Base-by-base conservation (phyloP, 2,888 invertebrate genomes). In the Drosophila ustulata region DNA sequence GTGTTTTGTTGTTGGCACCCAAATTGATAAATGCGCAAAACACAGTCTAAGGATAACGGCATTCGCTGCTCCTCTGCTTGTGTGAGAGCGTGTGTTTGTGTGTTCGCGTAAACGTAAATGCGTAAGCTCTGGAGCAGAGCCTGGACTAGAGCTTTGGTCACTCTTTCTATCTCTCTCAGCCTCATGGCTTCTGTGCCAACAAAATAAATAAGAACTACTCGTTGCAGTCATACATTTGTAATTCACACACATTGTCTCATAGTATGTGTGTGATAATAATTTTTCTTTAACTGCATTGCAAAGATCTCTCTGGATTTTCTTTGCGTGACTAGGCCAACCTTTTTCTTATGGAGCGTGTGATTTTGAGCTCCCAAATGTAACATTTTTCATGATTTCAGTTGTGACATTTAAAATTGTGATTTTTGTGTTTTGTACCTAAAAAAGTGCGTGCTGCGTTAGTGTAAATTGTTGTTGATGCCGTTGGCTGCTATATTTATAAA, bases 51-150 rank as follows among this genome's bases (percentile, higher is more conserved):
- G 70, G 74, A 76, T 73, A 78, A 76, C 59, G 56, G 52, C 28
- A 55, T 43, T 59, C 25, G 49, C 37, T 46, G 30, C 13, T 25
- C 30, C 6, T 30, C 2, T 30, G 28, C 37, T 41, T 41, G 66
- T 52, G 51, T 34, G 34, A 46, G 18, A 18, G 18, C 57, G 45
- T 56, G 57, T 37, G 18, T 46, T 49, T 47, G 47, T 56, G 50
- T 55, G 53, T 63, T 71, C 58, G 80, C 71, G 75, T 78, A 74
- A 74, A 79, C 74, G 85, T 82, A 82, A 78, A 84, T 87, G 85
- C 82, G 85, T 82, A 88, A 75, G 69, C 82, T 79, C 39, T 41
- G 39, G 39, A 41, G 13, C 64, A 53, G 78, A 74, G 78, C 78
- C 72, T 66, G 75, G 72, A 49, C 71, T 81, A 62, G 68, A 72